phyloP scores from a whole-genome alignment of 2,888 invertebrate species.

The Opisthograptis luteolata region DNA sequence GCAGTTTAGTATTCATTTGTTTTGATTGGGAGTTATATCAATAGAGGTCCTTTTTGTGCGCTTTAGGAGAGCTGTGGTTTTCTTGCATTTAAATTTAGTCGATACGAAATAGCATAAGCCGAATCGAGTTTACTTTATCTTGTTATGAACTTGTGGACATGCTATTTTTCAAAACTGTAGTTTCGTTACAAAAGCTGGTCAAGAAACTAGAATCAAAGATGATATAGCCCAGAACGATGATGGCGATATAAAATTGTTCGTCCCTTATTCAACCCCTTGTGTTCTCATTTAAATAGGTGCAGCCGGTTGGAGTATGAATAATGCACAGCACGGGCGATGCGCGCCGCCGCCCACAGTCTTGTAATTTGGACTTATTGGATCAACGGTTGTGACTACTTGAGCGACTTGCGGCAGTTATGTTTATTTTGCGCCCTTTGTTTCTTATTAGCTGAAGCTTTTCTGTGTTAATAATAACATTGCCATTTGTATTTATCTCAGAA shows the following conservation, averaged over 20 bases:
- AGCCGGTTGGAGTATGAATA: conserved; percentile 62
- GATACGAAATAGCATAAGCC: too few relatives aligned
- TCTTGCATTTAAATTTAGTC: too few relatives aligned
- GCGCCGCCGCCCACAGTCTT: conserved; percentile 62
- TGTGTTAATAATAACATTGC: too few relatives aligned
- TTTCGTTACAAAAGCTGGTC: too few relatives aligned
- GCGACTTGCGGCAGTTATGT: neutral
- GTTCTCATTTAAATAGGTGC: conserved; percentile 53
- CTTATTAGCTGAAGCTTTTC: neutral
- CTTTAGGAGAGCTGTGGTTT: too few relatives aligned
- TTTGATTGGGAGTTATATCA: neutral
- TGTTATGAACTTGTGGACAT: too few relatives aligned
- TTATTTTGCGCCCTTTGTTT: too few relatives aligned
- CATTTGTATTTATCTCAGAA: too few relatives aligned
- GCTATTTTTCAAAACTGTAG: too few relatives aligned
- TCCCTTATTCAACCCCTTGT: conserved; percentile 7
- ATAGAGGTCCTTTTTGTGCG: too few relatives aligned
- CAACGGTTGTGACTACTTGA: conserved; percentile 35
- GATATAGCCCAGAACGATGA: neutral
- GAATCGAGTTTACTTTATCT: too few relatives aligned
- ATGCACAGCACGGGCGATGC: conserved; percentile 57
- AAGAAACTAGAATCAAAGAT: too few relatives aligned
- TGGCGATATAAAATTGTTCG: neutral
- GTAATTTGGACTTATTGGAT: conserved; percentile 74
- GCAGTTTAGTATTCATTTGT: neutral